These are phyloP conservation scores for Esox lucius DNA, from an alignment of 2,797 vertebrate species.

Conservation along the genomic window DNA sequence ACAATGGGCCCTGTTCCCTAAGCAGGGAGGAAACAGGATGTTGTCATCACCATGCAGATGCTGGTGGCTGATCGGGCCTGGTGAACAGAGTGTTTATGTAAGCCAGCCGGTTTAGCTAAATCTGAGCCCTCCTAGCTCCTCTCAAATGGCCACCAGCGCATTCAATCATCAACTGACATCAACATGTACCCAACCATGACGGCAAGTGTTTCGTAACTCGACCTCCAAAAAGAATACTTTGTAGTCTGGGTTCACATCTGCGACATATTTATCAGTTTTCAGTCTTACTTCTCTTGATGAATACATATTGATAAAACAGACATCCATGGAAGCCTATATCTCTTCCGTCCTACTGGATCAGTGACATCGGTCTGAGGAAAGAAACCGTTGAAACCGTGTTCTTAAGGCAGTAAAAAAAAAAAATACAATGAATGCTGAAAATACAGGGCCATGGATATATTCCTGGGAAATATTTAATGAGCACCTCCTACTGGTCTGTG, in stretches of 20 bases:
- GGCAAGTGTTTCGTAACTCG: no score
- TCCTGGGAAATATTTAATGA: constrained; percentile 55
- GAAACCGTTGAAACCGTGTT: constrained; percentile 34
- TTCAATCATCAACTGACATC: not conserved
- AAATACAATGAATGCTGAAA: constrained; percentile 60
- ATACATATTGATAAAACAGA: constrained; percentile 7
- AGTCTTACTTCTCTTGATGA: not conserved
- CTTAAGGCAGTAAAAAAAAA: constrained; percentile 52
- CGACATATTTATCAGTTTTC: not conserved
- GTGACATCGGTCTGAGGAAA: constrained; percentile 26
- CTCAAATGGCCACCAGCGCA: not conserved
- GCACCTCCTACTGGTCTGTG: not conserved
- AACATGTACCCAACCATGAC: not conserved
- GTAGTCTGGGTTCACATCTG: not conserved
- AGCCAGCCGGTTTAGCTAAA: not conserved
- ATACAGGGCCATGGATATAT: constrained; percentile 56
- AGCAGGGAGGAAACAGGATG: constrained; percentile 1
- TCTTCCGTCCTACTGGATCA: not conserved
- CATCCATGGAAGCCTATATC: not conserved
- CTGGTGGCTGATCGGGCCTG: not conserved
- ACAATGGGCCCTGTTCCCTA: not conserved
- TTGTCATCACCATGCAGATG: not conserved
- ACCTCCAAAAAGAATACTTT: no score
- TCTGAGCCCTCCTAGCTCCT: not conserved
- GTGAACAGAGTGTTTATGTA: not conserved